Evolutionary conservation across 2,113 vertebrate genomes (phyloP).

Genomic region (Caretta caretta): DNA sequence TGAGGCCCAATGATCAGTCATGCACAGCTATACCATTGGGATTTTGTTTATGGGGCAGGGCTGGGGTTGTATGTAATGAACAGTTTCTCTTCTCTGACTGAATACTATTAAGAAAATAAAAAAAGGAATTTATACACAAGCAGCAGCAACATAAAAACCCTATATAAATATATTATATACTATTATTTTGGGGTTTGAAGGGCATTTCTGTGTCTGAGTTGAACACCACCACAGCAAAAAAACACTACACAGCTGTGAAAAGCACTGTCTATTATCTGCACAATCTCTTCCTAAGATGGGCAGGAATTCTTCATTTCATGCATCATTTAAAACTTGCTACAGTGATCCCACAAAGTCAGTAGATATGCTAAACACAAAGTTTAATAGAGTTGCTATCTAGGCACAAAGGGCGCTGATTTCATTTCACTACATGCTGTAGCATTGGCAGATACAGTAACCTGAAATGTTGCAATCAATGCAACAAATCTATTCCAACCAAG

Average conservation of each 20-base stretch:
- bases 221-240: conserved; percentile 45
- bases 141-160: background rate
- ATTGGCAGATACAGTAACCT: background rate
- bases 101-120: background rate
- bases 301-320: conserved; percentile 79
- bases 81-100: background rate
- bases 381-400: conserved; percentile 68
- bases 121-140: background rate
- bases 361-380: conserved; percentile 73
- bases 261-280: conserved; percentile 73
- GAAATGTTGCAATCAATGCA: conserved; percentile 47
- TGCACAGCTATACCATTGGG: background rate
- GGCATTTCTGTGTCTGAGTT: conserved; percentile 49
- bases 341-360: conserved; percentile 76
- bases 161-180: background rate
- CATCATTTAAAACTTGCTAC: conserved; percentile 79
- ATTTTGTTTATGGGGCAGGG: background rate
- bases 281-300: conserved; percentile 72
- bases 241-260: conserved; percentile 71
- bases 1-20: background rate
- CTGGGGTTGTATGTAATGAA: background rate
- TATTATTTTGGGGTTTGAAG: conserved; percentile 66
- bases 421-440: conserved; percentile 66
- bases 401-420: conserved; percentile 59
- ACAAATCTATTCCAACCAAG: conserved; percentile 29